Evolutionary conservation across 2,888 invertebrate species (phyloP).

Genomic region (Oxyteleia sp.): DNA sequence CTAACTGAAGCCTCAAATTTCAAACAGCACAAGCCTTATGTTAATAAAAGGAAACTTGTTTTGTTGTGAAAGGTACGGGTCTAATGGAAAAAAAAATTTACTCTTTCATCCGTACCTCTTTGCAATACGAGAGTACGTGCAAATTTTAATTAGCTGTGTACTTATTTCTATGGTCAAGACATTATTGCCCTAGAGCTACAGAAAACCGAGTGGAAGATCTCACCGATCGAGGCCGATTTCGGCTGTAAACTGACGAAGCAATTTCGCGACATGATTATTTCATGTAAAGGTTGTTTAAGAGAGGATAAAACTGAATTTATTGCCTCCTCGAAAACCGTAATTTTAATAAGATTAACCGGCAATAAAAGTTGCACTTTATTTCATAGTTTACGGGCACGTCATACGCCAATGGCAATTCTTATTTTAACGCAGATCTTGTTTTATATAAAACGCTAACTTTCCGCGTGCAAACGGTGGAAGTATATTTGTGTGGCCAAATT

Average conservation of each 20-base stretch:
- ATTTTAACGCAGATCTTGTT: slow-evolving; percentile 30
- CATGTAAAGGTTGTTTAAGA: slow-evolving; percentile 35
- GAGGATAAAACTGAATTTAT: slow-evolving; percentile 40
- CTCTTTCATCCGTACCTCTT: too few species aligned
- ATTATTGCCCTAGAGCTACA: too few species aligned
- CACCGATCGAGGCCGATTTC: not conserved
- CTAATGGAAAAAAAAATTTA: too few species aligned
- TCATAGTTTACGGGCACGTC: slow-evolving; percentile 31
- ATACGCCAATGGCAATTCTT: slow-evolving; percentile 28
- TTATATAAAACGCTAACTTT: slow-evolving; percentile 19
- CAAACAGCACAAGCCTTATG: too few species aligned
- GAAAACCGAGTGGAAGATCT: not conserved
- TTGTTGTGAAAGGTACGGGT: too few species aligned
- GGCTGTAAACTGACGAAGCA: slow-evolving; percentile 2
- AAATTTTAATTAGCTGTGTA: not conserved
- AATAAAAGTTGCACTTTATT: slow-evolving; percentile 49
- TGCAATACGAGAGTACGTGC: not conserved
- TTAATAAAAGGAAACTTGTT: too few species aligned
- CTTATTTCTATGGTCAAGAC: too few species aligned
- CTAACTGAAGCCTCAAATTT: too few species aligned
- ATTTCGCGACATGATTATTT: slow-evolving; percentile 40
- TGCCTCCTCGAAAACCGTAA: slow-evolving; percentile 28
- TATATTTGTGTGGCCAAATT: slow-evolving; percentile 16
- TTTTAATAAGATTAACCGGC: slow-evolving; percentile 45
- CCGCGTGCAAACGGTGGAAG: slow-evolving; percentile 10